Evolutionary conservation across 2,113 vertebrate genomes (phyloP).

Genomic region (Dicentrarchus labrax): DNA sequence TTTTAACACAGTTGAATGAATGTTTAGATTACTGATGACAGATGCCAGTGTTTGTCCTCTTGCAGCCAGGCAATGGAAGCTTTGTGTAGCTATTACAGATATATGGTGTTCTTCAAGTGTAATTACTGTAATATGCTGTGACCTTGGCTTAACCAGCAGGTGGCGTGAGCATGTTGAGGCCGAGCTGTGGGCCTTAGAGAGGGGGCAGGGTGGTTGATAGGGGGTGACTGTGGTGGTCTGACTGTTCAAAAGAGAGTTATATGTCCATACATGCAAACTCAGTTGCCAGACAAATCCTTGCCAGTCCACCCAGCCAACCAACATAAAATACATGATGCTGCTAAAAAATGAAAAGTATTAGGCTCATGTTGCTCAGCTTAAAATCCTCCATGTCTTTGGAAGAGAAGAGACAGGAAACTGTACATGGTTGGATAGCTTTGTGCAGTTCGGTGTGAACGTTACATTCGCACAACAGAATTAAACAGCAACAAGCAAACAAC

Average conservation of each 20-base stretch:
- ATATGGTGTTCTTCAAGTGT: not conserved
- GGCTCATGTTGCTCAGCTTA: not conserved
- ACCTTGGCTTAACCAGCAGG: conserved; percentile 69
- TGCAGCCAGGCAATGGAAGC: not conserved
- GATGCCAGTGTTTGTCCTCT: not conserved
- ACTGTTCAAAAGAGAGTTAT: conserved; percentile 8
- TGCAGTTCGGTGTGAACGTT: not conserved
- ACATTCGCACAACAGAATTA: conserved; percentile 22
- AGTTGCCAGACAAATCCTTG: not conserved
- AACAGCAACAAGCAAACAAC: conserved; percentile 32
- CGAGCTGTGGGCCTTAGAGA: conserved; percentile 15
- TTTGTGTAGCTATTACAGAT: conserved; percentile 4
- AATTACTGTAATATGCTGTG: conserved; percentile 21
- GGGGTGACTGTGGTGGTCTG: not conserved
- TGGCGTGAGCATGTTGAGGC: conserved; percentile 47
- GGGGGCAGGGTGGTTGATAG: conserved; percentile 14
- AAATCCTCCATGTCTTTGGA: conserved; percentile 6
- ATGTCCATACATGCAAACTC: conserved; percentile 23
- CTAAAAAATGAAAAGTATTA: not conserved
- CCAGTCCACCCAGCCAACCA: not conserved
- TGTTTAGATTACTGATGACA: conserved; percentile 9
- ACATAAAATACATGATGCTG: not conserved
- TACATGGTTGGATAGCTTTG: conserved; percentile 18
- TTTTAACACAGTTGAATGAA: not conserved
- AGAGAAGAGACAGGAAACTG: not conserved